Evolutionary conservation across 2,113 vertebrate species (phyloP).

Genomic region (Otocyon megalotis): DNA sequence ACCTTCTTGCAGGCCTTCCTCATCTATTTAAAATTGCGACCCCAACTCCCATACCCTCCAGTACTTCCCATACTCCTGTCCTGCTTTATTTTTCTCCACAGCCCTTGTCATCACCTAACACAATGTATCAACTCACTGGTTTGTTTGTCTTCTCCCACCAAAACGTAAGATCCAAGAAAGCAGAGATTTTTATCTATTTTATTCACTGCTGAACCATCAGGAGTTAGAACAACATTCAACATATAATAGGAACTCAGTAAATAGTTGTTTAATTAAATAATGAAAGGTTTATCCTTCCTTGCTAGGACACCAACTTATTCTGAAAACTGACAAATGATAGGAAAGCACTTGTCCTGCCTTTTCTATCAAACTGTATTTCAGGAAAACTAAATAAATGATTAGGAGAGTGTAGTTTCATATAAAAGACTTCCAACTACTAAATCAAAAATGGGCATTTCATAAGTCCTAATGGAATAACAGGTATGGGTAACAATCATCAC

Average conservation of each 20-base stretch:
- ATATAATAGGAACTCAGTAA: background rate
- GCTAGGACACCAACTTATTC: background rate
- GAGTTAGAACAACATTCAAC: background rate
- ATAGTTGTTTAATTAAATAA: constrained; percentile 3
- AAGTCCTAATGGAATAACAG: background rate
- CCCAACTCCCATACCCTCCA: background rate
- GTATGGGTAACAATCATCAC: too few species aligned
- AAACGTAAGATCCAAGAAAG: background rate
- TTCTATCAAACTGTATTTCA: constrained; percentile 23
- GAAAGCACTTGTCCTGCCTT: constrained; percentile 3
- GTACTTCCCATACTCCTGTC: background rate
- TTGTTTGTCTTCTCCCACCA: background rate
- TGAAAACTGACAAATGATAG: background rate
- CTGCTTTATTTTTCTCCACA: background rate
- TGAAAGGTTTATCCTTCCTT: background rate
- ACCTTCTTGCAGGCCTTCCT: background rate
- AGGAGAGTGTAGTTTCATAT: background rate
- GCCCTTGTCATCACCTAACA: background rate
- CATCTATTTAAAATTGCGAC: background rate
- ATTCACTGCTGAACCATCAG: background rate
- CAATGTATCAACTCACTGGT: background rate
- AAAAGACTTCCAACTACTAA: background rate
- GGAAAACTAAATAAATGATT: background rate
- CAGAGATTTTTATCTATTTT: background rate
- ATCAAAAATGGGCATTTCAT: background rate